These are phyloP conservation scores for Cassiopea xamachana DNA, from an alignment of 30 jellyfish, hydroid and myxozoan genomes.

Conservation along the genomic window DNA sequence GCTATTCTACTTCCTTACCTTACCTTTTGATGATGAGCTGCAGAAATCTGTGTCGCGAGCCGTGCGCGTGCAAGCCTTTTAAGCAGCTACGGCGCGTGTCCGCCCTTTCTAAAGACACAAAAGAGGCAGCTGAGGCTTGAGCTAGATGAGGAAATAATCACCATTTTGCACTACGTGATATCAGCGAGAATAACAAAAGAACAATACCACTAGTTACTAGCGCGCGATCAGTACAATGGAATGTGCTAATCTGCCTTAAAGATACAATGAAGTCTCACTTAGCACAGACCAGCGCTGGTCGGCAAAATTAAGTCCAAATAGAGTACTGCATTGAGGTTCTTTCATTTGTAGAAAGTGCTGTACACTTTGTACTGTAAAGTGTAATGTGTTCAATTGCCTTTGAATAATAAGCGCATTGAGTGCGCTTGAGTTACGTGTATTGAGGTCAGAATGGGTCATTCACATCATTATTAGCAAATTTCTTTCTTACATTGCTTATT, in stretches of 20 bases:
- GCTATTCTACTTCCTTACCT: slow-evolving; percentile 21
- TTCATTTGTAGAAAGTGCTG: neutral
- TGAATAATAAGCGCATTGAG: neutral
- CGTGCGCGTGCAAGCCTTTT: slow-evolving; percentile 76
- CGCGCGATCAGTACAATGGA: slow-evolving; percentile 62
- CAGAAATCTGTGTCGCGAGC: slow-evolving; percentile 81
- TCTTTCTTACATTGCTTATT: no score
- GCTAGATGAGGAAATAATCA: slow-evolving; percentile 45
- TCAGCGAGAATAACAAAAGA: slow-evolving; percentile 49
- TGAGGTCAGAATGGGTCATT: no score
- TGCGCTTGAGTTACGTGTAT: neutral
- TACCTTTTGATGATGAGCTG: slow-evolving; percentile 36
- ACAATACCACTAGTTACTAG: slow-evolving; percentile 61
- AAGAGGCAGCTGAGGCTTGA: slow-evolving; percentile 70
- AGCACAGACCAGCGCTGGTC: neutral
- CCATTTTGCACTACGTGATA: slow-evolving; percentile 66
- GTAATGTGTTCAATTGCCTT: neutral
- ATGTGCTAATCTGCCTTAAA: slow-evolving; percentile 37
- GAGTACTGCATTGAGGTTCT: neutral
- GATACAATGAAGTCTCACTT: slow-evolving; percentile 15
- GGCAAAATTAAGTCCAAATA: neutral
- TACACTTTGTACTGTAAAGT: neutral
- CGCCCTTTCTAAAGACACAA: slow-evolving; percentile 64
- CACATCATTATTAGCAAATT: no score
- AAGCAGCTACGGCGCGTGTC: slow-evolving; percentile 83